phyloP scores from a whole-genome alignment of 2,113 vertebrate species.

The Ginglymostoma cirratum region DNA sequence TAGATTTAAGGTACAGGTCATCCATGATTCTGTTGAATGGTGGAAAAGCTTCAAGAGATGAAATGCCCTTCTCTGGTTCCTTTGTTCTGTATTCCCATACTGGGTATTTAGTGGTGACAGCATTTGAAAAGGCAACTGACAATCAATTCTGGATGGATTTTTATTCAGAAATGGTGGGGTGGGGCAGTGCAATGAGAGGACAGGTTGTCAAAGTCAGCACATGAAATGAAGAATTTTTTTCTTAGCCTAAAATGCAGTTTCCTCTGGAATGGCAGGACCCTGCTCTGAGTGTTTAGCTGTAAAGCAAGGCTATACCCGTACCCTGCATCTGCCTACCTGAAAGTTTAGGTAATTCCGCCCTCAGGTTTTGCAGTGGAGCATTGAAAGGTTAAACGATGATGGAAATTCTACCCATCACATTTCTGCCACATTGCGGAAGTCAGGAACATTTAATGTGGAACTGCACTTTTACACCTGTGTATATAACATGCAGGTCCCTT shows the following conservation, averaged over 20 bases:
- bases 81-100: neutral
- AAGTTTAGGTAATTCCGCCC: neutral
- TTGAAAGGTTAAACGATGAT: neutral
- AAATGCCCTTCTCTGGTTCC: neutral
- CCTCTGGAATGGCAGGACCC: neutral
- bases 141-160: neutral
- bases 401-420: neutral
- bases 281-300: neutral
- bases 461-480: neutral
- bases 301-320: neutral
- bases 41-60: neutral
- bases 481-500: neutral
- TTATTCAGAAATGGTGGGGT: neutral
- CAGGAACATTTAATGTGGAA: neutral
- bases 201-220: neutral
- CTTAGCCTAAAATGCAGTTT: neutral
- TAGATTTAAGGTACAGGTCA: neutral
- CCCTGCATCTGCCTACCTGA: neutral
- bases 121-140: neutral
- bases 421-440: neutral
- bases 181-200: too few relatives aligned
- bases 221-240: neutral
- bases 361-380: neutral
- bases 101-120: neutral
- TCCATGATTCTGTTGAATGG: neutral